Base-by-base conservation (phyloP, 1,140 invertebrate species). In the Drosophila takahashii region DNA sequence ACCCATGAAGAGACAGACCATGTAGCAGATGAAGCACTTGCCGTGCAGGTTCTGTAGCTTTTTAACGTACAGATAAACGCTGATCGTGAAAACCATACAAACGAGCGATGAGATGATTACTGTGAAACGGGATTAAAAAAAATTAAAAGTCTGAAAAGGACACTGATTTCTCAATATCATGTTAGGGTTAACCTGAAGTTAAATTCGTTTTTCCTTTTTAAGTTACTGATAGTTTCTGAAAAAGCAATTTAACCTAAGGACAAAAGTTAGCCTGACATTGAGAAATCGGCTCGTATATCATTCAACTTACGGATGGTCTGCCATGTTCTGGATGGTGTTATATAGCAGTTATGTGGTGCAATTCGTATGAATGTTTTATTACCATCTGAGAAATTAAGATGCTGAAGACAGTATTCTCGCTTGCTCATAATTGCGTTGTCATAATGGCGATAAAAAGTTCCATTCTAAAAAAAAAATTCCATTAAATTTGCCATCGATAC, bases 11-110 rank as follows among this genome's bases (percentile, higher is more conserved):
- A 96, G 92, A 1, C 93, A 93, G 1, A 93, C 85, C 11, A 96
- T 94, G 80, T 96, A 96, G 69, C 94, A 94, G 94, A 96, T 95
- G 0, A 96, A 91, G 3, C 94, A 95, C 85, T 94, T 94, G 2
- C 96, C 95, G 70, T 96, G 96, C 0, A 96, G 92, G 87, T 95
- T 96, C 15, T 94, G 84, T 10, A 96, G 87, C 53, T 96, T 95
- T 0, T 94, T 94, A 26, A 96, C 93, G 11, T 94, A 92, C 0
- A 94, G 94, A 77, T 97, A 96, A 0, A 96, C 95, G 29, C 95
- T 27, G 45, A 96, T 95, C 0, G 96, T 96, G 0, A 93, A 91
- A 7, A 95, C 44, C 0, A 96, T 92, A 64, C 95, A 96, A 0
- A 95, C 94, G 5, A 96, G 93, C 0, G 96, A 96, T 1, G 95